Base-by-base conservation (phyloP, 1,140 invertebrate species). In the Cotesia chilonis region DNA sequence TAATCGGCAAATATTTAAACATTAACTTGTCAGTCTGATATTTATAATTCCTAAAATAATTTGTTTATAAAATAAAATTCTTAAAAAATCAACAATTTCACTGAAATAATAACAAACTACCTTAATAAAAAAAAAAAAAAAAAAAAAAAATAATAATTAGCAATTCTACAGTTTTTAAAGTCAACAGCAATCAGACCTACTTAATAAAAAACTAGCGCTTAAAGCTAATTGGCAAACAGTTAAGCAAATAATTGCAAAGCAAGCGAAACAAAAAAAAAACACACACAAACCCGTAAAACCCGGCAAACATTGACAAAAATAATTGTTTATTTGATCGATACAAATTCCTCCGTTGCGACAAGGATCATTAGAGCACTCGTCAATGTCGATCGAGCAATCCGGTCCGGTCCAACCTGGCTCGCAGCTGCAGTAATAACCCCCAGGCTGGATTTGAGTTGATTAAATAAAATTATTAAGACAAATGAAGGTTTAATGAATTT, bases 401-500 rank as follows among this genome's bases (percentile, higher is more conserved):
- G 87, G 80, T 17, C 90, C 90, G 17, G 88, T 88, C 90, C 92
- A 95, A 20, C 93, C 94, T 66, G 89, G 82, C 60, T 91, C 89
- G 82, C 94, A 95, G 64, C 89, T 88, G 87, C 94, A 95, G 72
- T 90, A 90, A 86, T 92, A 95, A 20, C 89, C 88, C 73, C 81
- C 84, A 36, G 88, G 77, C 90, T 91, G 61, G 2, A 47, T 47
- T 47, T 47, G 1, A 47, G 10, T 47, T 47, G 10, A 68, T 57
- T 65, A 52, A 60, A 51, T 54, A 63, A 61, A 7, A 36, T 20
- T 20, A 71, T 47, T 47, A 47, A 75, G 60, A 75, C 68, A 75
- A 28, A 76, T 76, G 41, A 5, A 47, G 5, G 10, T 2, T 47
- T 47, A 47, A 10, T 47, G 6, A 10, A 47, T 47, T 6, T 6